phyloP scores from a whole-genome alignment of 2,888 invertebrate genomes.

The Sinhomidia bicolor region DNA sequence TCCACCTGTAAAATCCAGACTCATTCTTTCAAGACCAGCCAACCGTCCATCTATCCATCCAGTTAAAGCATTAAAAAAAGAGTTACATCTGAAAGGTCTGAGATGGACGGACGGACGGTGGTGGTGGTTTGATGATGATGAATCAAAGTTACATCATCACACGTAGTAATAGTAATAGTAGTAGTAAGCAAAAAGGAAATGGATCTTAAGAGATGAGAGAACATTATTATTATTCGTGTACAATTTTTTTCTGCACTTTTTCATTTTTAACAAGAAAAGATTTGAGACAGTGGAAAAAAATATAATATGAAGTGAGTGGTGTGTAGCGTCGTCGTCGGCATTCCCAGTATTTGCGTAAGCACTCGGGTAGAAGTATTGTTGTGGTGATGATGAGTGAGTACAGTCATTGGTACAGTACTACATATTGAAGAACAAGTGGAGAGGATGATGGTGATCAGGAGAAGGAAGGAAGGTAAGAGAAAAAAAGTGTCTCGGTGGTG shows the following conservation, averaged over 20 bases:
- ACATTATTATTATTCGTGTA: slow-evolving; percentile 36
- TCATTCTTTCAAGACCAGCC: slow-evolving; percentile 41
- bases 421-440: not conserved
- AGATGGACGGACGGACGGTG: not conserved
- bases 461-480: slow-evolving; percentile 63
- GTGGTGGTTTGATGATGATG: slow-evolving; percentile 27
- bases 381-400: slow-evolving; percentile 7
- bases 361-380: not conserved
- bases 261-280: slow-evolving; percentile 49
- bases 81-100: slow-evolving; percentile 57
- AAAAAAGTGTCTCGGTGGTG: slow-evolving; percentile 80
- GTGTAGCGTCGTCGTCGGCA: too few relatives aligned
- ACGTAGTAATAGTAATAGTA: too few relatives aligned
- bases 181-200: slow-evolving; percentile 67
- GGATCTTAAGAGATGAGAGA: not conserved
- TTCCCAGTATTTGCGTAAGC: slow-evolving; percentile 37
- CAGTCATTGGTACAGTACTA: not conserved
- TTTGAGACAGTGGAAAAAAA: slow-evolving; percentile 18
- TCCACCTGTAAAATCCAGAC: slow-evolving; percentile 65
- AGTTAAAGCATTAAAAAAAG: slow-evolving; percentile 44
- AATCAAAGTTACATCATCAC: slow-evolving; percentile 63
- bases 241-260: slow-evolving; percentile 66
- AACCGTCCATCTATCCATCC: slow-evolving; percentile 40
- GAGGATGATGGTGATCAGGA: slow-evolving; percentile 51
- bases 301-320: too few relatives aligned